A percentile compares a stretch with the other conserved stretches of the same genome.
Evolutionary conservation across 1,140 invertebrate species (phyloP).

Genomic region (Zaprionus africanus): DNA sequence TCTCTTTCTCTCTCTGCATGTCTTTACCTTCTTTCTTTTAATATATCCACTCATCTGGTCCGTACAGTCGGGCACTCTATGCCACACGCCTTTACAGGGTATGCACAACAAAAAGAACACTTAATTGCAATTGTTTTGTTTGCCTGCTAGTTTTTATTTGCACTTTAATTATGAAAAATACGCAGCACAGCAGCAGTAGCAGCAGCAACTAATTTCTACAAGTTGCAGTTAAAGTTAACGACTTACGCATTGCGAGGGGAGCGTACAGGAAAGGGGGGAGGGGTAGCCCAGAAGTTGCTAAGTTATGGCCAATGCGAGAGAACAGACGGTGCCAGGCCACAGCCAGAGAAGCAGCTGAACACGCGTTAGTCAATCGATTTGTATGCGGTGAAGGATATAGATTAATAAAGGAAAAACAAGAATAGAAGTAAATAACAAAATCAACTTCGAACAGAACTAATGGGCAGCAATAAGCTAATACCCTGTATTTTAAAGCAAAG

Average conservation of each 20-base stretch:
- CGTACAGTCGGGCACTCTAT: background rate
- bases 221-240: slow-evolving; percentile 51
- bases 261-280: background rate
- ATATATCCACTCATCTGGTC: background rate
- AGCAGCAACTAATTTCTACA: slow-evolving; percentile 66
- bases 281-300: background rate
- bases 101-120: slow-evolving; percentile 44
- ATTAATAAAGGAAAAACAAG: background rate
- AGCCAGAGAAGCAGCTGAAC: background rate
- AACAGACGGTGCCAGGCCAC: background rate
- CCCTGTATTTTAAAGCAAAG: too few species aligned
- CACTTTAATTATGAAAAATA: slow-evolving; percentile 76
- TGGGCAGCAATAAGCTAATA: too few species aligned
- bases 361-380: slow-evolving; percentile 10
- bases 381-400: background rate
- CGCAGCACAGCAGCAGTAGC: slow-evolving; percentile 29
- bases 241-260: background rate
- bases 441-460: too few species aligned
- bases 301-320: slow-evolving; percentile 31
- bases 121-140: slow-evolving; percentile 75
- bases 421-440: too few species aligned
- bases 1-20: too few species aligned
- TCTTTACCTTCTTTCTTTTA: too few species aligned
- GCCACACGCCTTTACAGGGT: slow-evolving; percentile 15
- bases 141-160: slow-evolving; percentile 72